phyloP scores from a whole-genome alignment of 2,888 invertebrate genomes.

The Chydorus sphaericus region DNA sequence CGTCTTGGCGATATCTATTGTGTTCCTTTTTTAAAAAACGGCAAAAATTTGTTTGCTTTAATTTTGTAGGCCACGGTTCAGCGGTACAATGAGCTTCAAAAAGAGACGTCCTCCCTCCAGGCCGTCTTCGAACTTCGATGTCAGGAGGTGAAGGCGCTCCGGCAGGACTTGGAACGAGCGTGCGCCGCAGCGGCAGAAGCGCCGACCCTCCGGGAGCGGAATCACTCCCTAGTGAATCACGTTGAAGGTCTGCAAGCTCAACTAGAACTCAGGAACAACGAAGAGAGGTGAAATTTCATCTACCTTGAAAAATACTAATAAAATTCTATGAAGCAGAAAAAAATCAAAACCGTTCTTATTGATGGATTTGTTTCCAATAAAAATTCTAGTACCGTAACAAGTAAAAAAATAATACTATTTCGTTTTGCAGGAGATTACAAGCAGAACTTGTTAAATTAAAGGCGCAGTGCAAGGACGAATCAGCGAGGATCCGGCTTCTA shows the following conservation, averaged over 20 bases:
- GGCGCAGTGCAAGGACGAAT: neutral
- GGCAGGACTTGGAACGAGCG: neutral
- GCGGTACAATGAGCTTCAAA: neutral
- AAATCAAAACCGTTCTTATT: neutral
- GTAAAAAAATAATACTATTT: neutral
- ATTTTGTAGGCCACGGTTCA: conserved; percentile 1
- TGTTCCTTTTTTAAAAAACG: too few relatives aligned
- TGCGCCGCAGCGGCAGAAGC: neutral
- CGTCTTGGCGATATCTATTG: too few relatives aligned
- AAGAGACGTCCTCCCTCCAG: conserved; percentile 11
- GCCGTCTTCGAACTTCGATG: conserved; percentile 9
- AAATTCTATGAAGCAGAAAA: neutral
- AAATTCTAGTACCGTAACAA: neutral
- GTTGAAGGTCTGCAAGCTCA: conserved; percentile 7
- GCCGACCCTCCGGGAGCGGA: conserved; percentile 3
- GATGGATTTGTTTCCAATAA: neutral
- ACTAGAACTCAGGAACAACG: conserved; percentile 2
- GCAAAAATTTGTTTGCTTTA: neutral
- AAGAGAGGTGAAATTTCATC: conserved; percentile 4
- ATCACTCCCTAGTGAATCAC: neutral
- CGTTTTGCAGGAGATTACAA: neutral
- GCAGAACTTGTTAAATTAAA: neutral
- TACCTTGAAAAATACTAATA: too few relatives aligned
- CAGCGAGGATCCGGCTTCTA: neutral
- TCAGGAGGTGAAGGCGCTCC: neutral